phyloP scores from a whole-genome alignment of 1,140 invertebrate genomes.

The Neodiprion pinetum region DNA sequence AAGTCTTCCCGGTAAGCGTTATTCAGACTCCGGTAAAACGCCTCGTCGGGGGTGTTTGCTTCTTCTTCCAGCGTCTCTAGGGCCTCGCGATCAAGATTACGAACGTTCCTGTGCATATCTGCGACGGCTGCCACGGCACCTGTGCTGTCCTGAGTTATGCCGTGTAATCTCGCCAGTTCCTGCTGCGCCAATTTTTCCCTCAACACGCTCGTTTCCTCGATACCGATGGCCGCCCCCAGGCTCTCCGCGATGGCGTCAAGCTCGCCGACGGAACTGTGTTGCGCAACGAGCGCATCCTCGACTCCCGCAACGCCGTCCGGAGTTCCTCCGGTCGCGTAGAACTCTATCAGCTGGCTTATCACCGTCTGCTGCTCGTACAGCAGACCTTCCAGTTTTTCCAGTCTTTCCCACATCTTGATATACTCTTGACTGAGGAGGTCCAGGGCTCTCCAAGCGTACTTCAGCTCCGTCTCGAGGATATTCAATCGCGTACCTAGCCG shows the following conservation, averaged over 20 bases:
- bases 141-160: slow-evolving; percentile 47
- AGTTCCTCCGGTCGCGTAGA: slow-evolving; percentile 64
- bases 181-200: slow-evolving; percentile 54
- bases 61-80: slow-evolving; percentile 62
- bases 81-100: slow-evolving; percentile 57
- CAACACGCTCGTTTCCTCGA: slow-evolving; percentile 53
- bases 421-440: slow-evolving; percentile 91
- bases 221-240: slow-evolving; percentile 50
- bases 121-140: slow-evolving; percentile 52
- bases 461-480: slow-evolving; percentile 87
- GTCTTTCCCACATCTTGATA: slow-evolving; percentile 91
- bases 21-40: slow-evolving; percentile 88
- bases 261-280: slow-evolving; percentile 49
- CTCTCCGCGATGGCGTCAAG: slow-evolving; percentile 55
- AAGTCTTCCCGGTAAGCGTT: slow-evolving; percentile 85
- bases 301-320: slow-evolving; percentile 42
- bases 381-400: slow-evolving; percentile 90
- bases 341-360: slow-evolving; percentile 86
- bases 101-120: slow-evolving; percentile 55
- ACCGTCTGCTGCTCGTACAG: slow-evolving; percentile 90
- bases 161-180: slow-evolving; percentile 55
- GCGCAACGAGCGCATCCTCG: slow-evolving; percentile 41
- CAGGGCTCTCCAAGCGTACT: slow-evolving; percentile 90
- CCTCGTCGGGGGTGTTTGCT: slow-evolving; percentile 75
- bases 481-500: slow-evolving; percentile 83